Evolutionary conservation across 2,113 vertebrate genomes (phyloP).

Genomic region (Ammodramus savannarum): DNA sequence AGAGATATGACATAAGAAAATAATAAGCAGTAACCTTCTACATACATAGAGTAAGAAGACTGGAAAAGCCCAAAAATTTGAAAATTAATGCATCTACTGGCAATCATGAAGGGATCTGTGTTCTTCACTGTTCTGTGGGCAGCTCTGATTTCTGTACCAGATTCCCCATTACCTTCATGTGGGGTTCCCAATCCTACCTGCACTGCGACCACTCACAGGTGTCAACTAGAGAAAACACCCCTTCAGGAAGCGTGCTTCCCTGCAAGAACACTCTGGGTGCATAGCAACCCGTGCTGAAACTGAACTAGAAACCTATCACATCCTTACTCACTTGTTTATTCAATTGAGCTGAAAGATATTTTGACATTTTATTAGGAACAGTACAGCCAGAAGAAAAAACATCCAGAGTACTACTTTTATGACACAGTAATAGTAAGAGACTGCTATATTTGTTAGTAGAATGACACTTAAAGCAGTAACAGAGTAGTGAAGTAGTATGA

Average conservation of each 20-base stretch:
- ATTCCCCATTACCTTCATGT: neutral
- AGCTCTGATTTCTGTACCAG: neutral
- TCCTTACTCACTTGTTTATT: neutral
- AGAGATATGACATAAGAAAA: neutral
- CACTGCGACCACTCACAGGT: neutral
- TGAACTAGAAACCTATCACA: neutral
- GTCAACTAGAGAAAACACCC: neutral
- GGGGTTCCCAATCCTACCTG: neutral
- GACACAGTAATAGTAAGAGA: neutral
- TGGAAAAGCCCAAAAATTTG: neutral
- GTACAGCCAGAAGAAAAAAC: neutral
- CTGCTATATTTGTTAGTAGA: neutral
- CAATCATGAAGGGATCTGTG: neutral
- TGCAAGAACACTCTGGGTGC: accelerated
- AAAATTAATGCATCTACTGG: neutral
- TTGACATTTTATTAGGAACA: neutral
- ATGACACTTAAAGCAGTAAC: neutral
- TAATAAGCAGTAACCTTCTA: neutral
- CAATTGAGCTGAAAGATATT: neutral
- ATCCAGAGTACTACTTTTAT: neutral
- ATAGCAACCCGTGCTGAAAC: neutral
- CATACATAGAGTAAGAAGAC: neutral
- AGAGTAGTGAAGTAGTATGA: neutral
- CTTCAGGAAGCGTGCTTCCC: neutral
- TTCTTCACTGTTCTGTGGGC: neutral